Evolutionary conservation across 2,888 invertebrate genomes (phyloP).

Genomic region (Amphipoea oculea): DNA sequence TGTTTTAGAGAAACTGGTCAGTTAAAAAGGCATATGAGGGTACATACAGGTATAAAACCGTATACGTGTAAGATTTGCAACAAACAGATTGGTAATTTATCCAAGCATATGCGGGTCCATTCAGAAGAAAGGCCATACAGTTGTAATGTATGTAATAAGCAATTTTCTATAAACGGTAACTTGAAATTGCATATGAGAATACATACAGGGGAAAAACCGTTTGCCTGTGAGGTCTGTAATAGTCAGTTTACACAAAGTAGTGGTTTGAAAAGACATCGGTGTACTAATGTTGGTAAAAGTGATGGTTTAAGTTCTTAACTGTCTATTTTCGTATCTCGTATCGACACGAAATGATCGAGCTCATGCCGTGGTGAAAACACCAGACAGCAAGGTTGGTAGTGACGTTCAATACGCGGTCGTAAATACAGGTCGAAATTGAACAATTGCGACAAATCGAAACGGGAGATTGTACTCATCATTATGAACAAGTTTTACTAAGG

Average conservation of each 20-base stretch:
- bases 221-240: conserved; percentile 74
- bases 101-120: conserved; percentile 85
- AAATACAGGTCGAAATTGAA: too few relatives aligned
- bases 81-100: conserved; percentile 84
- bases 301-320: conserved; percentile 41
- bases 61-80: conserved; percentile 86
- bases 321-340: not conserved
- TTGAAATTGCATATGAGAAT: conserved; percentile 80
- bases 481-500: too few relatives aligned
- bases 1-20: conserved; percentile 84
- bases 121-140: conserved; percentile 77
- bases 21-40: conserved; percentile 82
- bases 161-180: conserved; percentile 78
- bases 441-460: too few relatives aligned
- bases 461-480: too few relatives aligned
- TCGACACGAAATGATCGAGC: not conserved
- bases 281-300: conserved; percentile 66
- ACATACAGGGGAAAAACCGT: conserved; percentile 76
- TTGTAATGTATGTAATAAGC: conserved; percentile 79
- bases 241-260: conserved; percentile 77
- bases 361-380: not conserved
- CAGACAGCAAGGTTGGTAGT: not conserved
- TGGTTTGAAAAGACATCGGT: conserved; percentile 77
- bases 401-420: not conserved
- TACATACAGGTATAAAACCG: conserved; percentile 83